phyloP scores from a whole-genome alignment of 2,888 invertebrate genomes.

The Diarsia mendica region DNA sequence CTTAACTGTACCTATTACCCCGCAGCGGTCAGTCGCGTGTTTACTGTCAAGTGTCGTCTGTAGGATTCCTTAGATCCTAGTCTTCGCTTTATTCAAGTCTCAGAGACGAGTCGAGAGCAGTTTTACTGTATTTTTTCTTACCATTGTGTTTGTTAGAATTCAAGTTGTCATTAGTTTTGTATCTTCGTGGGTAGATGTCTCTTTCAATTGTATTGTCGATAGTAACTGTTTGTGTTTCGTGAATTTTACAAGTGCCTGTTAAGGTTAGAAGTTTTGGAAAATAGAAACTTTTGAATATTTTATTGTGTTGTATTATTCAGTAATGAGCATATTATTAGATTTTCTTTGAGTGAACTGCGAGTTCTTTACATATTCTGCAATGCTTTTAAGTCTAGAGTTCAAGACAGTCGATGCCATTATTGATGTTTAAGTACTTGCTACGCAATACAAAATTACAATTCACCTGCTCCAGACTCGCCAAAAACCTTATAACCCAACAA shows the following conservation, averaged over 20 bases:
- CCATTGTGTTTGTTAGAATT: conserved; percentile 65
- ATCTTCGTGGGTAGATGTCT: conserved; percentile 64
- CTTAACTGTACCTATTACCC: conserved; percentile 62
- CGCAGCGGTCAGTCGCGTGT: conserved; percentile 72
- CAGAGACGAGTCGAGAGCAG: conserved; percentile 66
- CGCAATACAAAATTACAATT: conserved; percentile 12
- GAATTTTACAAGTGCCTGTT: conserved; percentile 60
- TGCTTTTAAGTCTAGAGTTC: neutral
- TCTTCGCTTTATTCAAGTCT: conserved; percentile 71
- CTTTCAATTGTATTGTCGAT: conserved; percentile 64
- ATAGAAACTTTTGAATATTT: conserved; percentile 27
- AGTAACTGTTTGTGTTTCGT: conserved; percentile 59
- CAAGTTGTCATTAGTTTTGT: conserved; percentile 69
- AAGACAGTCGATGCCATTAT: neutral
- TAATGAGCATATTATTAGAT: neutral
- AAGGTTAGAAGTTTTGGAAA: conserved; percentile 35
- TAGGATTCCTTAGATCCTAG: conserved; percentile 69
- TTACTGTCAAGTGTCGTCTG: conserved; percentile 74
- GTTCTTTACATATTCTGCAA: neutral
- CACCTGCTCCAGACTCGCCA: neutral
- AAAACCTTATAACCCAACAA: conserved; percentile 39
- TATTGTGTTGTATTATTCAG: neutral
- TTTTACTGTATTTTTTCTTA: conserved; percentile 63
- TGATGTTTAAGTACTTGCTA: neutral
- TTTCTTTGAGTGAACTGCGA: neutral